A percentile compares a stretch with the other conserved stretches of the same genome.
Conservation (phyloP, 2,797 vertebrate species). For the Taeniopygia guttata region DNA sequence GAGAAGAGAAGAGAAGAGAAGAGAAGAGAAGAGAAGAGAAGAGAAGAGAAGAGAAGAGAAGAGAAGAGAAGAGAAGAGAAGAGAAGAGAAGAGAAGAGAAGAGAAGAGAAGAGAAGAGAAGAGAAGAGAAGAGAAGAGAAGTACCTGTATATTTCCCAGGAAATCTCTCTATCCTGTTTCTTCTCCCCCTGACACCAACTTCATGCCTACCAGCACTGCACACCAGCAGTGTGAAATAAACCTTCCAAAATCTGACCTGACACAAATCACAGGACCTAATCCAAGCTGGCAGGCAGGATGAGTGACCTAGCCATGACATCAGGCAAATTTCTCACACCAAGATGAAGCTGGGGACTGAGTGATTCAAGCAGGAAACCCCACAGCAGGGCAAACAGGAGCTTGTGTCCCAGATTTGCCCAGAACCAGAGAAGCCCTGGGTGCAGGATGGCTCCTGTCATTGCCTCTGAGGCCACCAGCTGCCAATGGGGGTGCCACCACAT, state of each 20-base stretch:
- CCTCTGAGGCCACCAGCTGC: rapidly evolving
- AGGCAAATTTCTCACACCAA: neutral
- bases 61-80: no score
- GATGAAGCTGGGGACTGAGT: neutral
- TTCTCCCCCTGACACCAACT: neutral
- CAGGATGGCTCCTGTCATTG: neutral
- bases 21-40: no score
- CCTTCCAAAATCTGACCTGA: constrained; percentile 31
- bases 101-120: no score
- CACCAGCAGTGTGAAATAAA: constrained; percentile 2
- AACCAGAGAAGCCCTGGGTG: neutral
- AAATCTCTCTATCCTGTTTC: neutral
- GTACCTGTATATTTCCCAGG: neutral
- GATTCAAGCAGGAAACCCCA: neutral
- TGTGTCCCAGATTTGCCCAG: neutral
- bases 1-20: no score
- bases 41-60: no score
- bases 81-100: no score
- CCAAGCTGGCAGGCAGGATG: neutral
- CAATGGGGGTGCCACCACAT: rapidly evolving
- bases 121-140: no score
- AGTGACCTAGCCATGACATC: neutral
- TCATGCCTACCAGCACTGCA: neutral
- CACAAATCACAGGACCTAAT: constrained; percentile 18
- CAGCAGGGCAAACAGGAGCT: neutral